Percentiles rank a stretch among this genome's conserved stretches.
Evolutionary conservation across 2,113 vertebrate species (phyloP).

Genomic region (Ia io): DNA sequence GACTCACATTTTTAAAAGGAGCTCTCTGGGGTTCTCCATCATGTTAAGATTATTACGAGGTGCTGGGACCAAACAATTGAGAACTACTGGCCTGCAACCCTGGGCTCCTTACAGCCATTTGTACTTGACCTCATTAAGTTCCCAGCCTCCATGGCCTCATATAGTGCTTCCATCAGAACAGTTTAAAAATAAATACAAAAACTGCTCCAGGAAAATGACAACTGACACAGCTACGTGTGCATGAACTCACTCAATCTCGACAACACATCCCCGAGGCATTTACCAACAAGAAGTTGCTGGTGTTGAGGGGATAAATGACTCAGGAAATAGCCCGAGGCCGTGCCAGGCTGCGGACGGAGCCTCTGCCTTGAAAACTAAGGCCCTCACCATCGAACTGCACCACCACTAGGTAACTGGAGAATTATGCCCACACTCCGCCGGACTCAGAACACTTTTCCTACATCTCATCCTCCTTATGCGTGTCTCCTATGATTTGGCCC

Average conservation of each 20-base stretch:
- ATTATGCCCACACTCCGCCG: fast-evolving
- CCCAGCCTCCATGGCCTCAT: neutral
- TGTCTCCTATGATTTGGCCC: neutral
- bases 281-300: fast-evolving
- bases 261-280: fast-evolving
- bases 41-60: neutral
- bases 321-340: fast-evolving
- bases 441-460: fast-evolving
- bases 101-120: fast-evolving
- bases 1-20: neutral
- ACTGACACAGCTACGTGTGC: fast-evolving
- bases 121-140: no score
- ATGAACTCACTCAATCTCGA: neutral
- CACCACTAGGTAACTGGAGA: fast-evolving
- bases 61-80: neutral
- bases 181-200: neutral
- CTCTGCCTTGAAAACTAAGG: fast-evolving
- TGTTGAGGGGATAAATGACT: fast-evolving
- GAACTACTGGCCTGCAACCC: neutral
- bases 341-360: fast-evolving
- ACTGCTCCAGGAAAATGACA: neutral
- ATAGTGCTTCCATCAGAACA: neutral
- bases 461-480: fast-evolving
- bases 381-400: fast-evolving
- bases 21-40: neutral